Evolutionary conservation across 37 sponge, comb jelly and placozoan genomes (phyloP).

Genomic region (Oscarella lobularis): DNA sequence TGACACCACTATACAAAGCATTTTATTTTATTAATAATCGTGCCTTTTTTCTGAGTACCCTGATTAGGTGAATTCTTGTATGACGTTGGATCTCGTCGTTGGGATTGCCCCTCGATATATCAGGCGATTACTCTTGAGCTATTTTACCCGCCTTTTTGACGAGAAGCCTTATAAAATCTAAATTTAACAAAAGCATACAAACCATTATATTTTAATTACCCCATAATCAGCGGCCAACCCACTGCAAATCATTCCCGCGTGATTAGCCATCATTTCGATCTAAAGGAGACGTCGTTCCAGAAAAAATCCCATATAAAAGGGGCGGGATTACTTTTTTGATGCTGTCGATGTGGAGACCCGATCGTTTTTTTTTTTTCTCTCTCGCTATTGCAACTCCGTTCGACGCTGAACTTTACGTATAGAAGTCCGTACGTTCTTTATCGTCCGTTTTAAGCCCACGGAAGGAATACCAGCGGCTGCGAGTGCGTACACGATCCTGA

Average conservation of each 20-base stretch:
- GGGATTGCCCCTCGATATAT: conserved; percentile 83
- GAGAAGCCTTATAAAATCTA: conserved; percentile 68
- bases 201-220: too few species aligned
- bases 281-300: too few species aligned
- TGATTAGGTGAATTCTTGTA: conserved; percentile 98
- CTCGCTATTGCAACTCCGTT: conserved; percentile 95
- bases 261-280: conserved; percentile 76
- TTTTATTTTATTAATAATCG: not conserved
- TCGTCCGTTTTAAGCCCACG: too few species aligned
- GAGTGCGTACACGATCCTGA: too few species aligned
- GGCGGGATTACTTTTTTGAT: conserved; percentile 87
- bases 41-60: conserved; percentile 49
- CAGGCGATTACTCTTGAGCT: conserved; percentile 80
- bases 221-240: conserved; percentile 98
- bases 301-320: too few species aligned
- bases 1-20: conserved; percentile 60
- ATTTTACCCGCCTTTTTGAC: conserved; percentile 76
- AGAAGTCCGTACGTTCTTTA: too few species aligned
- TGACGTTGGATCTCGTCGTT: conserved; percentile 77
- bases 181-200: too few species aligned
- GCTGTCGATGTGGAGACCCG: conserved; percentile 72
- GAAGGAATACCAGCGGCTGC: too few species aligned
- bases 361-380: conserved; percentile 92
- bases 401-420: conserved; percentile 26
- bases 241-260: conserved; percentile 91